Evolutionary conservation across 1,140 invertebrate species (phyloP).

Genomic region (Galendromus occidentalis): DNA sequence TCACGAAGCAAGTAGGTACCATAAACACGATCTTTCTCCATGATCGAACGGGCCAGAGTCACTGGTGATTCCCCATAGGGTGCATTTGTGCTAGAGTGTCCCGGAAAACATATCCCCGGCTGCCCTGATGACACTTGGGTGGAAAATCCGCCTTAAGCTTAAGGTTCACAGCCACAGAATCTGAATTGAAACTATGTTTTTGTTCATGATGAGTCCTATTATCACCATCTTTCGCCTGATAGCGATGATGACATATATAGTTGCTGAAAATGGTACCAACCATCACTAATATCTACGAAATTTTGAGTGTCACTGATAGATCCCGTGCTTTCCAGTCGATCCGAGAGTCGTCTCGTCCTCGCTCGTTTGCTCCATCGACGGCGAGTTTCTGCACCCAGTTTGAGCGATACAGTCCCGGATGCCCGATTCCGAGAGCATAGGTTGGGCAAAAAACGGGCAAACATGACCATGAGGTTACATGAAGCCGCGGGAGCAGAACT

Average conservation of each 20-base stretch:
- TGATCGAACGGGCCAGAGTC: neutral
- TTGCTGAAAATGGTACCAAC: neutral
- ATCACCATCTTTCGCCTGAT: constrained; percentile 11
- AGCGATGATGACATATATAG: constrained; percentile 1
- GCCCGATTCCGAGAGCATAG: too few relatives aligned
- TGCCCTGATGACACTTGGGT: neutral
- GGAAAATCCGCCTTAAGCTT: neutral
- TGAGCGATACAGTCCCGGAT: too few relatives aligned
- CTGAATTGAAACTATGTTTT: neutral
- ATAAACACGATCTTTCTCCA: neutral
- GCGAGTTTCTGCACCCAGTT: too few relatives aligned
- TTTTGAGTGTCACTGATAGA: too few relatives aligned
- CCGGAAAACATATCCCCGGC: neutral
- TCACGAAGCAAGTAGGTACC: neutral
- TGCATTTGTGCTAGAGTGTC: constrained; percentile 10
- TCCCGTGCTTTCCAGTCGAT: too few relatives aligned
- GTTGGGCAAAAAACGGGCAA: too few relatives aligned
- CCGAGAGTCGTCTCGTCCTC: too few relatives aligned
- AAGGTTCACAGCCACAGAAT: neutral
- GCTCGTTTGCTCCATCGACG: too few relatives aligned
- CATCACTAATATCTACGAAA: too few relatives aligned
- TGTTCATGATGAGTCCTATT: neutral
- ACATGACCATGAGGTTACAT: too few relatives aligned
- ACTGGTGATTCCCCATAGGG: constrained; percentile 3
- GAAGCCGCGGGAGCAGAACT: too few relatives aligned